phyloP scores from a whole-genome alignment of 2,797 vertebrate species.

The Molossus molossus region DNA sequence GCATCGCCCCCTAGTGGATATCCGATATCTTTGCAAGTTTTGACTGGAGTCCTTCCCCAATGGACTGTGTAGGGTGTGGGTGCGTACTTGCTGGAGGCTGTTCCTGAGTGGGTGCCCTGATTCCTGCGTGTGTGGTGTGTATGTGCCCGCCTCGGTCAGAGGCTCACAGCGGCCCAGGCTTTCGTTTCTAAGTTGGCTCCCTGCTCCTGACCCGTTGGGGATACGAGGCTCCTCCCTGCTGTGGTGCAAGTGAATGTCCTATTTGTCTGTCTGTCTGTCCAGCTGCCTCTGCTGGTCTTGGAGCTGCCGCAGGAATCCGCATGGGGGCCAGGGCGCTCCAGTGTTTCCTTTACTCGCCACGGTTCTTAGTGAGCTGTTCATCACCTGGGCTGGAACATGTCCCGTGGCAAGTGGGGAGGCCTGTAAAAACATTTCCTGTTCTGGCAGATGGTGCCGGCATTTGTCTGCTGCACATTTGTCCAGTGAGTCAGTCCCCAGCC shows the following conservation, averaged over 20 bases:
- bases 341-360: background rate
- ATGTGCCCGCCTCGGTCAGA: background rate
- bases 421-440: slow-evolving; percentile 74
- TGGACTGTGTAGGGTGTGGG: too few species aligned
- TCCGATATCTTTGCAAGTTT: background rate
- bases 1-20: slow-evolving; percentile 40
- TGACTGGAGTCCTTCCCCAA: background rate
- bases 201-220: background rate
- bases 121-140: background rate
- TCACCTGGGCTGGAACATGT: slow-evolving; percentile 1
- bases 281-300: background rate
- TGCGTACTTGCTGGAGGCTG: background rate
- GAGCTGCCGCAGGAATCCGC: background rate
- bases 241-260: background rate
- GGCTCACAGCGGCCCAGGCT: background rate
- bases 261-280: background rate
- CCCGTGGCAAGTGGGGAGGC: slow-evolving; percentile 29
- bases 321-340: background rate
- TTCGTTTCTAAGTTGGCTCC: background rate
- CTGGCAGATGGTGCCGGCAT: slow-evolving; percentile 5
- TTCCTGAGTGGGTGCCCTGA: background rate
- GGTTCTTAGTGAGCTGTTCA: background rate
- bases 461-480: background rate
- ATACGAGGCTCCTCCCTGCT: background rate
- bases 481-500: slow-evolving; percentile 44